These are phyloP conservation scores for Parambassis ranga DNA, from an alignment of 2,797 vertebrate genomes.

Conservation along the genomic window DNA sequence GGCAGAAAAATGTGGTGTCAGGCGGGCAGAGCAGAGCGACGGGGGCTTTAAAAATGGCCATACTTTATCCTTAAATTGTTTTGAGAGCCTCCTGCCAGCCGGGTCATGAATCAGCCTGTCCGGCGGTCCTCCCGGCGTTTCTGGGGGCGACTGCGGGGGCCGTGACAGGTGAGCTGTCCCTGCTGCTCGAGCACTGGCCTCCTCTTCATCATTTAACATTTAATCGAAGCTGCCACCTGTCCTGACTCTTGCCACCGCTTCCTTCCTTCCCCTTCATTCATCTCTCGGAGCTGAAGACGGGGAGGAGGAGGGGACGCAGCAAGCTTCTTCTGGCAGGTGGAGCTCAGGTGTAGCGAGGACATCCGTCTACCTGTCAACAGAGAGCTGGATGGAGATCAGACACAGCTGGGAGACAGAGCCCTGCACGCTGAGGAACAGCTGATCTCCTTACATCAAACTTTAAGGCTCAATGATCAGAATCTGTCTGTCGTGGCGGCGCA, in stretches of 20 bases:
- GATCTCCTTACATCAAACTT: no score
- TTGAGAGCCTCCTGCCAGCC: conserved; percentile 73
- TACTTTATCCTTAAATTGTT: conserved; percentile 81
- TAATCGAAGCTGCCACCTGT: conserved; percentile 71
- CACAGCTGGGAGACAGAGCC: neutral
- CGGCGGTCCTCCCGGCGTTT: conserved; percentile 45
- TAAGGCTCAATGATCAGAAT: no score
- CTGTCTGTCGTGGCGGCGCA: no score
- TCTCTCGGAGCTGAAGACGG: conserved; percentile 22
- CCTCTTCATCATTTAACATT: conserved; percentile 77
- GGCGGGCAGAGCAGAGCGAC: conserved; percentile 23
- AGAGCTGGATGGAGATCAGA: neutral
- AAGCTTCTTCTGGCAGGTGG: conserved; percentile 3
- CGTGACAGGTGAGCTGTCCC: conserved; percentile 71
- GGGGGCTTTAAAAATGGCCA: conserved; percentile 58
- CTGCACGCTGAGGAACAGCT: neutral
- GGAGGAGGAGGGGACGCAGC: neutral
- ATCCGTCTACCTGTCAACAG: conserved; percentile 47
- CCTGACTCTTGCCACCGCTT: conserved; percentile 2
- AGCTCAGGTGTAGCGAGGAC: conserved; percentile 31
- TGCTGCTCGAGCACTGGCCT: conserved; percentile 29
- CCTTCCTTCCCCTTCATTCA: conserved; percentile 31
- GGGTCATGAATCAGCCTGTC: conserved; percentile 78
- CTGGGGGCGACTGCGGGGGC: conserved; percentile 34
- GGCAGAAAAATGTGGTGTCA: conserved; percentile 50